Base-by-base conservation (phyloP, 2,113 vertebrate genomes). In the Passer domesticus region DNA sequence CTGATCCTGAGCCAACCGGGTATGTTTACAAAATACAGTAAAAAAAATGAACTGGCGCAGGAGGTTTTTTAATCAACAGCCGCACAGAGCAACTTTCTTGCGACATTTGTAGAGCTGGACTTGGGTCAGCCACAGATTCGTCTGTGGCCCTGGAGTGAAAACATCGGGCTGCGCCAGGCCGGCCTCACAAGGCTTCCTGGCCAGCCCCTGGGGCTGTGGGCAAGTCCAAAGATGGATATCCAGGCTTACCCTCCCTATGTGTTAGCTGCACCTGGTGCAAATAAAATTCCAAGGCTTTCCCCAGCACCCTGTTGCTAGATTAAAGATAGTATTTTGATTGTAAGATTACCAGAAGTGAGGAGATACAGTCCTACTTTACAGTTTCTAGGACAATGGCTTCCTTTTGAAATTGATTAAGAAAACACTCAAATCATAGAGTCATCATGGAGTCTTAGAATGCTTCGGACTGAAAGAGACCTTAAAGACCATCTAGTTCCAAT, bases 11-110 rank as follows among this genome's bases (percentile, higher is more conserved):
- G 91, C 68, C 90, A 94, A 79, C 85, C 3, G 70, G 82, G 56
- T 93, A 60, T 90, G 74, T 69, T 89, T 94, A 92, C 69, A 85
- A 89, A 63, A 92, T 92, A 94, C 64, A 87, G 53, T 87, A 68
- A 83, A 85, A 85, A 84, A 94, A 87, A 66, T 27, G 70, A 86
- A 83, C 72, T 44, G 50, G 66, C 1, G 4, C 94, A 92, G 93
- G 69, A 95, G 91, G 69, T 79, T 92, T 96, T 96, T 83, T 93
- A 85, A 95, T 95, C 95, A 97, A 41, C 72, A 89, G 81, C 35
- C 4, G 0, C 39, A n/a, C 69, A 69, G 92, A 92, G 53, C 49
- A 89, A 93, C 50, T 86, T 96, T 95, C 92, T 94, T 97, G 91
- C 46, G 43, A 95, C 92, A 92, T 81, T 91, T 88, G 83, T 90